Evolutionary conservation across 2,113 vertebrate genomes (phyloP), one percentile per base, ranked within the genome.

Genomic region (Numida meleagris): DNA sequence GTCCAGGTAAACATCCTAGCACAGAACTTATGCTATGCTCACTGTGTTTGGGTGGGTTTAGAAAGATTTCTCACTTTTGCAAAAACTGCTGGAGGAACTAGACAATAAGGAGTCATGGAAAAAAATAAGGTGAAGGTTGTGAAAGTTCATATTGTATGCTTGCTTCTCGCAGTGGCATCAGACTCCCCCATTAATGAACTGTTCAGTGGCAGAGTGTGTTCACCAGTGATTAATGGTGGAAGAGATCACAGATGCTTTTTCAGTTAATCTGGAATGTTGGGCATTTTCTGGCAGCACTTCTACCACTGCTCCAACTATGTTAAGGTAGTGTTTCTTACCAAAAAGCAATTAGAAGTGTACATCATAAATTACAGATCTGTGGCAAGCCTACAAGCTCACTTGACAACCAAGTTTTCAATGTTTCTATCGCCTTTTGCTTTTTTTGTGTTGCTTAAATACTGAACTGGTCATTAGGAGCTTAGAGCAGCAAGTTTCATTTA

Each of bases 201-300:
- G 14, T 33, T 81, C n/a, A 42, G 70, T 73, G 65, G 61, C 74
- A 87, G 53, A 77, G 20, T 15, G 12, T 80, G 34, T 74, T 92
- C 55, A 81, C 19, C 78, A 58, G 46, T 97, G 95, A 94, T 90
- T 95, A 46, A 97, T 94, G 78, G 91, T 42, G 58, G 84, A 87
- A 89, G 24, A 36, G 67, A 90, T 81, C 65, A 73, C 93, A 79
- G 68, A 83, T 95, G 78, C 50, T 86, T 68, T 83, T 95, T 94
- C 95, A 96, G 95, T 96, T 97, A 96, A 97, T 95, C 77, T 94
- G 90, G 93, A 96, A 89, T 93, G 91, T 71, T 6, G 36, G 71
- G 88, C 67, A 90, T 95, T 97, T 96, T 96, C 91, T 88, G 90
- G 86, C 71, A 86, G 68, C 80, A 91, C 24, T 86, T 94, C 61